These are phyloP conservation scores for Boloria selene DNA, from an alignment of 2,888 invertebrate species.

Conservation along the genomic window DNA sequence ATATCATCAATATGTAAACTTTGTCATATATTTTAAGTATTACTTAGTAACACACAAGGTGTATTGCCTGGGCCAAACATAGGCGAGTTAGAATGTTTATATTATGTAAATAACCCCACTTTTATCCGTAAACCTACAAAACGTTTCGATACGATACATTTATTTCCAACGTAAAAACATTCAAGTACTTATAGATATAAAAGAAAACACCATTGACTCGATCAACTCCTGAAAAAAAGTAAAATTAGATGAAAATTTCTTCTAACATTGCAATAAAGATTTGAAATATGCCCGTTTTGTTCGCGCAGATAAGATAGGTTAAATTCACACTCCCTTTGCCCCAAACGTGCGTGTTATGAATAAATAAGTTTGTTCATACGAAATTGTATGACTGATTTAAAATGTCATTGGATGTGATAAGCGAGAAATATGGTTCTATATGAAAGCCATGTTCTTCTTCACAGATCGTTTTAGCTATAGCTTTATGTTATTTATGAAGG, in stretches of 20 bases:
- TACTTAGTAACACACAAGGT: too few relatives aligned
- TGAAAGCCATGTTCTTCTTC: conserved; percentile 12
- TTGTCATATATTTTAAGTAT: too few relatives aligned
- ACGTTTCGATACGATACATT: background rate
- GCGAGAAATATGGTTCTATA: conserved; percentile 27
- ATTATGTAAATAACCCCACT: too few relatives aligned
- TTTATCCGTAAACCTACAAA: too few relatives aligned
- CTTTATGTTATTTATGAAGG: background rate
- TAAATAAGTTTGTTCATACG: conserved; percentile 39
- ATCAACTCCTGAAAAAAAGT: conserved; percentile 17
- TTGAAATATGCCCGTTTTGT: conserved; percentile 47
- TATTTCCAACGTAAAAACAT: background rate
- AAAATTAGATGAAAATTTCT: conserved; percentile 23
- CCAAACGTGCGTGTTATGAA: conserved; percentile 47
- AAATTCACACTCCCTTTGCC: conserved; percentile 47
- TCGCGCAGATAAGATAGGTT: conserved; percentile 49
- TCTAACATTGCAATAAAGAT: conserved; percentile 45
- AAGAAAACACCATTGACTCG: conserved; percentile 6
- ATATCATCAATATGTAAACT: too few relatives aligned
- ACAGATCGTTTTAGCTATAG: conserved; percentile 12
- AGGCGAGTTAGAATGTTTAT: too few relatives aligned
- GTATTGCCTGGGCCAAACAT: too few relatives aligned
- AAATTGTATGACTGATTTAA: conserved; percentile 37
- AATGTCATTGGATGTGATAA: conserved; percentile 36
- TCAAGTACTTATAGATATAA: background rate